Percentiles rank a stretch among this genome's conserved stretches.
Conservation (phyloP, 2,888 invertebrate genomes). For the Ctena decussata region DNA sequence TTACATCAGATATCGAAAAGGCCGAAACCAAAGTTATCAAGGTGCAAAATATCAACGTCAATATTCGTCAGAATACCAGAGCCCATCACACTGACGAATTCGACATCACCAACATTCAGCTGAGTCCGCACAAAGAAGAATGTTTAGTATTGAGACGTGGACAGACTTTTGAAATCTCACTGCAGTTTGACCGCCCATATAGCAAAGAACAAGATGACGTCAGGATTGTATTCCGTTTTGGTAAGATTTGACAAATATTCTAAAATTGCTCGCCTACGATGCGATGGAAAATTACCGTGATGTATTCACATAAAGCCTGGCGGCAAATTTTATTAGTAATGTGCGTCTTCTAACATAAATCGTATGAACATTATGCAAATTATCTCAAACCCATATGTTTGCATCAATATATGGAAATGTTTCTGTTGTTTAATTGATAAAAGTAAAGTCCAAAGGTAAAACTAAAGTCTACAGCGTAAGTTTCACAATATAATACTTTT, state of each 20-base stretch:
- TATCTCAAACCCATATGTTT: no score
- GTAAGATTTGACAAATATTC: conserved; percentile 40
- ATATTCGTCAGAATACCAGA: conserved; percentile 91
- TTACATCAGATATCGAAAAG: conserved; percentile 87
- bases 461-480: no score
- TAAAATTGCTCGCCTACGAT: not conserved
- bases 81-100: conserved; percentile 92
- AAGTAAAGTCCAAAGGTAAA: no score
- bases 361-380: no score
- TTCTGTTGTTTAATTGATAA: no score
- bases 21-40: conserved; percentile 32
- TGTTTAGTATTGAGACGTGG: conserved; percentile 92
- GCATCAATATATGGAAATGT: no score
- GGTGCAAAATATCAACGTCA: conserved; percentile 89
- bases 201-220: conserved; percentile 92
- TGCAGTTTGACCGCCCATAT: conserved; percentile 92
- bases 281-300: not conserved
- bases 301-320: not conserved
- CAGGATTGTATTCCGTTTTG: conserved; percentile 92
- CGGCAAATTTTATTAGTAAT: not conserved
- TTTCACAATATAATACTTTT: no score
- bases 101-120: conserved; percentile 81
- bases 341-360: no score
- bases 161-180: conserved; percentile 91
- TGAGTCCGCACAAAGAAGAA: conserved; percentile 86